Evolutionary conservation across 2,797 vertebrate genomes (phyloP).

Genomic region (Strix occidentalis): DNA sequence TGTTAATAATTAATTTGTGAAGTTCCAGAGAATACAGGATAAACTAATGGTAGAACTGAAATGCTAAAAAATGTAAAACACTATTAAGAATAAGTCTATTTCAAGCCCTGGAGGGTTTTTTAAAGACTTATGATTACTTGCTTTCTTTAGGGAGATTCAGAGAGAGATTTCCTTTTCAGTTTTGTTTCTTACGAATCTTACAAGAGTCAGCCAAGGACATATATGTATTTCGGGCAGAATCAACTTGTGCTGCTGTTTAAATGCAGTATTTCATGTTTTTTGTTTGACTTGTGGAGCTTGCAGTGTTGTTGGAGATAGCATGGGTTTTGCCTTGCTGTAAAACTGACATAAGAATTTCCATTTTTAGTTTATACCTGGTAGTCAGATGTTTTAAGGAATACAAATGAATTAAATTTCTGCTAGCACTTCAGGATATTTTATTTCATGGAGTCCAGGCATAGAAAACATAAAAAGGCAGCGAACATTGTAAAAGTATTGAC

Average conservation of each 20-base stretch:
- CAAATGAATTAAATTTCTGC: neutral
- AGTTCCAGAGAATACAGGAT: neutral
- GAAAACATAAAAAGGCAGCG: neutral
- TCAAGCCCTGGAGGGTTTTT: neutral
- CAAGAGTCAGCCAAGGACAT: neutral
- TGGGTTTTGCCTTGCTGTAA: neutral
- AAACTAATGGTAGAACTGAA: neutral
- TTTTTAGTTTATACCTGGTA: neutral
- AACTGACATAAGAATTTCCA: neutral
- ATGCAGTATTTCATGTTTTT: neutral
- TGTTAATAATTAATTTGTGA: neutral
- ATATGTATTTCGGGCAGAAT: neutral
- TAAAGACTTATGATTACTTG: neutral
- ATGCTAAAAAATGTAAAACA: neutral
- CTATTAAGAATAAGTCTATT: neutral
- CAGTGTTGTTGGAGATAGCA: neutral
- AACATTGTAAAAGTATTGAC: neutral
- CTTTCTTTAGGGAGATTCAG: neutral
- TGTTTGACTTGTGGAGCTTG: neutral
- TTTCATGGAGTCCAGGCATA: neutral
- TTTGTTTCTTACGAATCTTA: neutral
- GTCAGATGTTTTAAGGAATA: neutral
- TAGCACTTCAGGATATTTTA: neutral
- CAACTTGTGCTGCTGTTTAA: neutral
- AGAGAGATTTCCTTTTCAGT: neutral